These are phyloP conservation scores for Ferrisia virgata DNA, from an alignment of 2,888 invertebrate species.

Conservation along the genomic window DNA sequence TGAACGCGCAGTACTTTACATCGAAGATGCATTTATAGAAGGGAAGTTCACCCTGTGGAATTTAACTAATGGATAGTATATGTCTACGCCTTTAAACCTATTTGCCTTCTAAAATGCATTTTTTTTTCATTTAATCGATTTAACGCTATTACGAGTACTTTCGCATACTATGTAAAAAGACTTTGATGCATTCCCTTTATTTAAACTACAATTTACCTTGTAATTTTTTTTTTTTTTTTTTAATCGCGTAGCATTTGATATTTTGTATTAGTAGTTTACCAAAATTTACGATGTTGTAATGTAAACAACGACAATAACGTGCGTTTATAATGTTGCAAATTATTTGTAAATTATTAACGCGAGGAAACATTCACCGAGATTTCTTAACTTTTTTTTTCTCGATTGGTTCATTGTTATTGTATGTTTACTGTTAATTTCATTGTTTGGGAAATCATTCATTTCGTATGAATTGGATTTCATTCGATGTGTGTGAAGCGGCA, in stretches of 20 bases:
- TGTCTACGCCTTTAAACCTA: not conserved
- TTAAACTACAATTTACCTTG: not conserved
- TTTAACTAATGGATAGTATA: not conserved
- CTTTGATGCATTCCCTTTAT: not conserved
- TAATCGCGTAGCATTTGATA: not conserved
- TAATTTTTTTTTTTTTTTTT: not conserved
- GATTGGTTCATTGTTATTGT: not conserved
- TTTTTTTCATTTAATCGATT: not conserved
- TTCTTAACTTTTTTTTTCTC: not conserved
- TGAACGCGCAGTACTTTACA: not conserved
- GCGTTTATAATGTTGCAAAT: not conserved
- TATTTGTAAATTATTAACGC: not conserved
- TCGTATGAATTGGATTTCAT: too few species aligned
- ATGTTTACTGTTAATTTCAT: not conserved
- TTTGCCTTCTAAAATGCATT: not conserved
- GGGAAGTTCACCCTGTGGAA: not conserved
- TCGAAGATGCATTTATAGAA: not conserved
- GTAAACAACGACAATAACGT: not conserved
- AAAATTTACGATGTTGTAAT: not conserved
- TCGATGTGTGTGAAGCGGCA: too few species aligned
- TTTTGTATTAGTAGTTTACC: not conserved
- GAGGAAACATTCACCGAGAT: not conserved
- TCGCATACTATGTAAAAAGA: not conserved
- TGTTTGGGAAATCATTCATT: not conserved
- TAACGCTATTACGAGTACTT: not conserved